A percentile compares a stretch with the other conserved stretches of the same genome.
These are phyloP conservation scores for Punctoribates punctum DNA, from an alignment of 2,888 invertebrate genomes.

Conservation along the genomic window DNA sequence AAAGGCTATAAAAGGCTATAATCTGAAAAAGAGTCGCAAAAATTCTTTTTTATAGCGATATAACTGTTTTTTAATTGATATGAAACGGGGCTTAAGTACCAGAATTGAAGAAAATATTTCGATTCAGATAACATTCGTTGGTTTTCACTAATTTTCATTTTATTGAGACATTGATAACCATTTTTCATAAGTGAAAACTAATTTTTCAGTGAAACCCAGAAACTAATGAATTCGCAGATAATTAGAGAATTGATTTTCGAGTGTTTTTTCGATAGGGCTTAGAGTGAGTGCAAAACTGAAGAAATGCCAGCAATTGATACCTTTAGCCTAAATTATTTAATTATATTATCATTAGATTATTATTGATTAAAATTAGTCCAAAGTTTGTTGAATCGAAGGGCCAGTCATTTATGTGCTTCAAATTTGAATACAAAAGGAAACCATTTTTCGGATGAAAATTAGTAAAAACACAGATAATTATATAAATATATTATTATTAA, in stretches of 20 bases:
- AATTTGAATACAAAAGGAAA: not conserved
- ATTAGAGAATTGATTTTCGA: not conserved
- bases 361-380: slow-evolving; percentile 34
- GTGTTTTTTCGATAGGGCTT: not conserved
- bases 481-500: not conserved
- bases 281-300: not conserved
- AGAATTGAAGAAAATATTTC: not conserved
- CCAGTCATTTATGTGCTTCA: slow-evolving; percentile 26
- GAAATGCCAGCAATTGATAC: too few species aligned
- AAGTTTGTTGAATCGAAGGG: slow-evolving; percentile 31
- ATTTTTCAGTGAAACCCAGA: not conserved
- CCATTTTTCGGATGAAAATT: not conserved
- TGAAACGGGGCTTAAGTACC: slow-evolving; percentile 10
- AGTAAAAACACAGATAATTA: not conserved
- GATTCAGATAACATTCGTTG: not conserved
- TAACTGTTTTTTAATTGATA: slow-evolving; percentile 22
- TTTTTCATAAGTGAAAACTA: not conserved
- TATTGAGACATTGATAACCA: not conserved
- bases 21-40: not conserved
- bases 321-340: not conserved
- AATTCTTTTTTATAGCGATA: slow-evolving; percentile 3
- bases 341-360: slow-evolving; percentile 1
- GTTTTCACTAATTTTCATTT: not conserved
- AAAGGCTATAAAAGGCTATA: not conserved
- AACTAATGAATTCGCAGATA: not conserved